Percentiles rank a stretch among this genome's conserved stretches.
These are phyloP conservation scores for Dreissena polymorpha DNA, from an alignment of 1,140 invertebrate species.

Conservation along the genomic window DNA sequence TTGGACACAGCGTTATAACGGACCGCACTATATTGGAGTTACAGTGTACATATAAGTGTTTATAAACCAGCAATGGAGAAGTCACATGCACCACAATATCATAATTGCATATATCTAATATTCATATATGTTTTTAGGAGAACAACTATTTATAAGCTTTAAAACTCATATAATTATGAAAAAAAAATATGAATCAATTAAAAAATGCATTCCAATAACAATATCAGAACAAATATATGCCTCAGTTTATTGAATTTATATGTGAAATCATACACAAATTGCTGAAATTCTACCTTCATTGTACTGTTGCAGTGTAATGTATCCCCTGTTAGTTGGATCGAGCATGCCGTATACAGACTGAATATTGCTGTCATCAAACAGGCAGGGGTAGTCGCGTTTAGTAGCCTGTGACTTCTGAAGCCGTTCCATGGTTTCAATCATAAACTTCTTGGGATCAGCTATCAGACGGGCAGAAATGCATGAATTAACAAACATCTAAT, in stretches of 20 bases:
- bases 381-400: slow-evolving; percentile 61
- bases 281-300: slow-evolving; percentile 61
- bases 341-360: slow-evolving; percentile 75
- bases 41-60: too few relatives aligned
- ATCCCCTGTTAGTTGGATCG: slow-evolving; percentile 72
- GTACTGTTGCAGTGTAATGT: slow-evolving; percentile 72
- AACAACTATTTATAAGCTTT: not conserved
- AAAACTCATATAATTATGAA: not conserved
- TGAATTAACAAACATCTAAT: too few relatives aligned
- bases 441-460: slow-evolving; percentile 68
- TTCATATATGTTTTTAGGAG: not conserved
- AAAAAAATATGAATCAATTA: not conserved
- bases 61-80: too few relatives aligned
- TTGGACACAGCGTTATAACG: too few relatives aligned
- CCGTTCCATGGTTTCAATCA: slow-evolving; percentile 65
- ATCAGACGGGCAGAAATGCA: too few relatives aligned
- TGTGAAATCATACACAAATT: not conserved
- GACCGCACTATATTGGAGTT: too few relatives aligned
- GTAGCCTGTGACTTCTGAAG: slow-evolving; percentile 64
- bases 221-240: not conserved
- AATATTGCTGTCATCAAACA: slow-evolving; percentile 75
- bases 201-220: too few relatives aligned
- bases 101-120: too few relatives aligned
- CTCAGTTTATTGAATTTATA: not conserved
- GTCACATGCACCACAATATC: too few relatives aligned